Percentiles rank a stretch among this genome's conserved stretches.
phyloP scores from a whole-genome alignment of 1,140 invertebrate genomes.

The Pseudoatta argentina region DNA sequence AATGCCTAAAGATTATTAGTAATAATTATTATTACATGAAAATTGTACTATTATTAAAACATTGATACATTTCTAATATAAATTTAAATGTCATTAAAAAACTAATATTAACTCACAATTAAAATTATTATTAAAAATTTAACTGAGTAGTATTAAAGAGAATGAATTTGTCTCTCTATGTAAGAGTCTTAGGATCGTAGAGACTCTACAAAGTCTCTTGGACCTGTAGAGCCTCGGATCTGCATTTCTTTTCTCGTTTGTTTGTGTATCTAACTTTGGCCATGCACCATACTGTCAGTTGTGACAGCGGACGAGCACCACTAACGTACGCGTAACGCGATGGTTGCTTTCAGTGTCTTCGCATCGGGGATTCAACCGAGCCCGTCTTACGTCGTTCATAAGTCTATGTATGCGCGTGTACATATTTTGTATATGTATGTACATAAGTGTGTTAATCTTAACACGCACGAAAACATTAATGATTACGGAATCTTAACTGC shows the following conservation, averaged over 20 bases:
- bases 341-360: conserved; percentile 55
- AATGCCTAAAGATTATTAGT: background rate
- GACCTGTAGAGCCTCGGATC: background rate
- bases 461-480: conserved; percentile 35
- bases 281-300: conserved; percentile 66
- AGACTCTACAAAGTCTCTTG: background rate
- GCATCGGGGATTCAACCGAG: conserved; percentile 14
- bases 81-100: background rate
- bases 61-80: background rate
- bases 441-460: conserved; percentile 46
- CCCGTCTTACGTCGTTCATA: background rate
- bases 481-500: conserved; percentile 32
- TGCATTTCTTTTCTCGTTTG: conserved; percentile 8
- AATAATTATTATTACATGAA: background rate
- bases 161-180: background rate
- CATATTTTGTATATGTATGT: conserved; percentile 25
- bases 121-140: background rate
- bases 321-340: conserved; percentile 65
- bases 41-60: background rate
- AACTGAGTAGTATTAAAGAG: background rate
- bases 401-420: background rate
- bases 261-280: conserved; percentile 69
- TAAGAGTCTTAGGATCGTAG: background rate
- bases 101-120: background rate
- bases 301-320: conserved; percentile 68